Conservation (phyloP, 2,113 vertebrate genomes). For the Scomber scombrus region DNA sequence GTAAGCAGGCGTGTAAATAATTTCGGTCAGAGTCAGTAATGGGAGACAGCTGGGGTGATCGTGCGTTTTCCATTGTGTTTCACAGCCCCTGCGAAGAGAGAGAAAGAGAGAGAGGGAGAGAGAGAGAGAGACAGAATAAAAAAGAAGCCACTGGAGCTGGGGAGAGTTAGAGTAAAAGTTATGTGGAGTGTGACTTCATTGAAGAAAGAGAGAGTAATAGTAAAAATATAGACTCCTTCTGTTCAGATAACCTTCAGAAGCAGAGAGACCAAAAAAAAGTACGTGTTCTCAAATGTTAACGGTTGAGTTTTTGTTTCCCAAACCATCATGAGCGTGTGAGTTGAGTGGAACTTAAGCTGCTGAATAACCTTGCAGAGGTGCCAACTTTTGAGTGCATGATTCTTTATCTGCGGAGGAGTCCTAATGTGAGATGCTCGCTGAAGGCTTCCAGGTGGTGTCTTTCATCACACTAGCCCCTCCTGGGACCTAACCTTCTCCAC, state of each 20-base stretch:
- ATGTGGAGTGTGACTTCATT: slow-evolving; percentile 68
- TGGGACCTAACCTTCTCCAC: slow-evolving; percentile 67
- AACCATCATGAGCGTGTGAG: not conserved
- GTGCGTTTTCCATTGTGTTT: slow-evolving; percentile 85
- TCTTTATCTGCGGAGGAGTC: slow-evolving; percentile 23
- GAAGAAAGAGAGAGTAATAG: slow-evolving; percentile 55
- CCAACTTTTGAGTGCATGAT: slow-evolving; percentile 15
- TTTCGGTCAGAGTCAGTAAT: slow-evolving; percentile 80
- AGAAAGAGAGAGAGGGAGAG: too few relatives aligned
- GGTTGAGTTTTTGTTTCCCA: not conserved
- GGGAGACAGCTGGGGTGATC: slow-evolving; percentile 82
- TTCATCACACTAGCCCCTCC: slow-evolving; percentile 53
- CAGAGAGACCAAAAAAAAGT: not conserved
- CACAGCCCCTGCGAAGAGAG: slow-evolving; percentile 25
- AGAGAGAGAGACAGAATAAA: slow-evolving; percentile 3
- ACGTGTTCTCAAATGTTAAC: not conserved
- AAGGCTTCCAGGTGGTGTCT: slow-evolving; percentile 70
- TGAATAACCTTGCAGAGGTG: slow-evolving; percentile 15
- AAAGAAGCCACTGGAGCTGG: slow-evolving; percentile 38
- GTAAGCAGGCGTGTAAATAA: slow-evolving; percentile 82
- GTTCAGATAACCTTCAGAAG: slow-evolving; percentile 24
- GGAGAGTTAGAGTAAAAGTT: slow-evolving; percentile 50
- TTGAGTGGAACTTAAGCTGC: slow-evolving; percentile 16
- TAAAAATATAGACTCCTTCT: slow-evolving; percentile 32
- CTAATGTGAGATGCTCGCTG: slow-evolving; percentile 32